Evolutionary conservation across 2,113 vertebrate species (phyloP), one percentile per base, ranked within the genome.

Genomic region (Aspidoscelis tigris): DNA sequence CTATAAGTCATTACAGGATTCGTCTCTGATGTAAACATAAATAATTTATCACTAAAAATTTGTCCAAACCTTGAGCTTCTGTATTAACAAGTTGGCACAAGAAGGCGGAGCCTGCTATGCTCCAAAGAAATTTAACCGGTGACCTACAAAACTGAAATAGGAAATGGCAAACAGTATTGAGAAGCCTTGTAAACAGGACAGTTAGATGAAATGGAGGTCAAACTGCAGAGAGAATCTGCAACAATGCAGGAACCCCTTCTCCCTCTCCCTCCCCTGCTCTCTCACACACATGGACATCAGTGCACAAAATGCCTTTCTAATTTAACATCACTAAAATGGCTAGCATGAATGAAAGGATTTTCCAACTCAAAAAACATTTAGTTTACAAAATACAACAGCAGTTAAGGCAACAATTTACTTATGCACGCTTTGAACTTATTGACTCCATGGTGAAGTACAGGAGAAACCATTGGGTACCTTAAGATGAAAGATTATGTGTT

Each of bases 31-130:
- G 55, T 1, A 26, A 41, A 72, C 26, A 64, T 80, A 87, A 89
- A 84, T 90, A 88, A 66, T 87, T 90, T 84, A 82, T 81, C 10
- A 20, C 26, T 73, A n/a, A 33, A 82, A 87, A 70, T 50, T 79
- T 47, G 86, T 74, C 81, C 76, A 83, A 84, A 55, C 20, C 50
- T 88, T 77, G 14, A 0, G 76, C 41, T 39, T 88, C 76, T 79
- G n/a, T 33, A 80, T 84, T 87, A 81, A 47, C 39, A 80, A 0
- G 0, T 64, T 73, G 80, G 74, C n/a, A 77, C 4, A 68, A 50
- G 65, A 83, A 22, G n/a, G 72, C 78, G 0, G 26, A 76, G n/a
- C 44, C 10, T 24, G 5, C 18, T n/a, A 66, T 43, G 55, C 22
- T 73, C 12, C 4, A 43, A 72, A 78, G 39, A 50, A 53, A 72